Evolutionary conservation across 2,113 vertebrate species (phyloP), one percentile per base, ranked within the genome.

Genomic region (Cephalopholis sonnerati): DNA sequence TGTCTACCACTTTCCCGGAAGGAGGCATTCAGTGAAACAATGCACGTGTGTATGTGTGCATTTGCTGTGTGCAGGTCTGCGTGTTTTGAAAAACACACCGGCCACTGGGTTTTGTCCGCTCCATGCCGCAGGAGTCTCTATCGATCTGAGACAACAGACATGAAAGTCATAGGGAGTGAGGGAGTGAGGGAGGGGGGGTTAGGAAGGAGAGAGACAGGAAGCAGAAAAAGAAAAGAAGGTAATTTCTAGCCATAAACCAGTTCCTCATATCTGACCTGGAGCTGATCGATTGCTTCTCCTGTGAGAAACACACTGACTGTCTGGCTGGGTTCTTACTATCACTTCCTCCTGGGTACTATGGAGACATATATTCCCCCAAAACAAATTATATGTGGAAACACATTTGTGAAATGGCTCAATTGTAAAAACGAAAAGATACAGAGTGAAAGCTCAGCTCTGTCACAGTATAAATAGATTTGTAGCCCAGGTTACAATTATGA

Each of bases 241-340:
- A 29, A 88, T 88, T 89, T 86, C 70, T 41, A 84, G 68, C 67
- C 66, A 80, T 44, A 73, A 88, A 70, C 36, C 66, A 72, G 20
- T 74, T 84, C 84, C 72, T 87, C 69, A 82, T 69, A 84, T 84
- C 64, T 87, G 77, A 91, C 85, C 83, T 82, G 62, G 77, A 75
- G 74, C 32, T 84, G 77, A 90, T 90, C 81, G 73, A 89, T 89
- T 73, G 67, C 66, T 69, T 63, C 75, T 87, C 53, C 72, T 70
- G 32, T 44, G 51, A 78, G 55, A 70, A 74, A n/a, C 44, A 61
- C 18, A 44, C 44, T 41, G 59, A 55, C 68, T 76, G 63, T 53
- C 68, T 80, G 74, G 20, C 68, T 61, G 48, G 24, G 24, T 79
- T 62, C 69, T 73, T 53, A 29, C 54, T 59, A 67, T 69, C 51